Evolutionary conservation across 2,888 invertebrate genomes (phyloP).

Genomic region (Tinea trinotella): DNA sequence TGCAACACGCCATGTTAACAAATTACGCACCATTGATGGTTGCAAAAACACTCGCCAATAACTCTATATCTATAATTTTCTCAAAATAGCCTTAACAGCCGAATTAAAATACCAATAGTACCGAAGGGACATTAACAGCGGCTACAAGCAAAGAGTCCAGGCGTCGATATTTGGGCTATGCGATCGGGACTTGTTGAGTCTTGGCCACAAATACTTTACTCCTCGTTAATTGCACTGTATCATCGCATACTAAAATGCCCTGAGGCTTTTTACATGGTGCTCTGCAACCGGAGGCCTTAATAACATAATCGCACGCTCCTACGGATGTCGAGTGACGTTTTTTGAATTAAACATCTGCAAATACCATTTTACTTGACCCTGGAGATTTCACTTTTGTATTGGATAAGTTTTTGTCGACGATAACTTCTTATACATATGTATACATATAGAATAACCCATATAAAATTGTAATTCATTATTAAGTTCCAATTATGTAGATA

Average conservation of each 20-base stretch:
- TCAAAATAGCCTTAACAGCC: not conserved
- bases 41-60: not conserved
- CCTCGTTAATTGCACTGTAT: constrained; percentile 61
- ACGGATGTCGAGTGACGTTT: constrained; percentile 37
- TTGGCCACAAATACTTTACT: constrained; percentile 15
- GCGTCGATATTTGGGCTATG: constrained; percentile 29
- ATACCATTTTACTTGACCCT: constrained; percentile 22
- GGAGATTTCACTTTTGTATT: not conserved
- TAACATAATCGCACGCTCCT: constrained; percentile 58
- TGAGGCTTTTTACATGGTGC: constrained; percentile 46
- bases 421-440: too few species aligned
- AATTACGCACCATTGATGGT: too few species aligned
- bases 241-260: constrained; percentile 69
- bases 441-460: too few species aligned
- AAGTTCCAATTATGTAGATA: too few species aligned
- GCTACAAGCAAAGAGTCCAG: constrained; percentile 20
- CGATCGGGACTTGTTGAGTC: constrained; percentile 25
- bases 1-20: not conserved
- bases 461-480: too few species aligned
- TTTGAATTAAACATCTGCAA: constrained; percentile 34
- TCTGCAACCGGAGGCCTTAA: constrained; percentile 35
- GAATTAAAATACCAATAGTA: not conserved
- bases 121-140: constrained; percentile 19
- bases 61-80: constrained; percentile 11
- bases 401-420: not conserved